Conservation (phyloP, 2,888 invertebrate species). For the Trachelus iudaicus region DNA sequence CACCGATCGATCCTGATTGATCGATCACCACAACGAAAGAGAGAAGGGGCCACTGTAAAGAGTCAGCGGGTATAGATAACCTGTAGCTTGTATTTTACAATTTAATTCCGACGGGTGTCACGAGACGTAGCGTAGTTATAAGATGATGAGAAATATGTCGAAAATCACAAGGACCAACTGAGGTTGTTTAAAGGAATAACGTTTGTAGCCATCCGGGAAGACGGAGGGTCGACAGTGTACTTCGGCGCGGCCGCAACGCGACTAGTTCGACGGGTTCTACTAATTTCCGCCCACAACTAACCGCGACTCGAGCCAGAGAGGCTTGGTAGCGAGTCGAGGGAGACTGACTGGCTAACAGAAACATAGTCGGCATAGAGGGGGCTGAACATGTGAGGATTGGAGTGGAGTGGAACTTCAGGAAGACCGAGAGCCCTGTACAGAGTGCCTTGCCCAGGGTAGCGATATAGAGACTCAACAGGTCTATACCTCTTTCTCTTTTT, state of each 20-base stretch:
- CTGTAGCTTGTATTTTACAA: not conserved
- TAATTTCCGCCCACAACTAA: constrained; percentile 58
- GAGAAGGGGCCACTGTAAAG: not conserved
- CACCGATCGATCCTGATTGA: not conserved
- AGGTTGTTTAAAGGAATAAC: not conserved
- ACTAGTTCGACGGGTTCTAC: constrained; percentile 56
- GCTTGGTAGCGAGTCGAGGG: constrained; percentile 10
- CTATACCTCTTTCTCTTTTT: not conserved
- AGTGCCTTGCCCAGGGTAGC: not conserved
- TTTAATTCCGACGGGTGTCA: not conserved
- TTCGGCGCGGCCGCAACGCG: constrained; percentile 39
- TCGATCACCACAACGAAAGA: not conserved
- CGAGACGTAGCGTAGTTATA: not conserved
- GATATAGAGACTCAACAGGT: not conserved
- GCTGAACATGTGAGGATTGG: constrained; percentile 7
- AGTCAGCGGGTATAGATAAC: not conserved
- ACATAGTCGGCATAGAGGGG: constrained; percentile 10
- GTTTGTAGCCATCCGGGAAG: not conserved
- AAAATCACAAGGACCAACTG: not conserved
- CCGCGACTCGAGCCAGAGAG: constrained; percentile 21
- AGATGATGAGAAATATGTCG: not conserved
- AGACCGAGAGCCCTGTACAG: not conserved
- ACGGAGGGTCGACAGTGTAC: constrained; percentile 24
- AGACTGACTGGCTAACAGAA: constrained; percentile 9
- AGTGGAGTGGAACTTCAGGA: not conserved